Conservation (phyloP, 2,888 invertebrate species). For the Hemicrepidius hirtus region DNA sequence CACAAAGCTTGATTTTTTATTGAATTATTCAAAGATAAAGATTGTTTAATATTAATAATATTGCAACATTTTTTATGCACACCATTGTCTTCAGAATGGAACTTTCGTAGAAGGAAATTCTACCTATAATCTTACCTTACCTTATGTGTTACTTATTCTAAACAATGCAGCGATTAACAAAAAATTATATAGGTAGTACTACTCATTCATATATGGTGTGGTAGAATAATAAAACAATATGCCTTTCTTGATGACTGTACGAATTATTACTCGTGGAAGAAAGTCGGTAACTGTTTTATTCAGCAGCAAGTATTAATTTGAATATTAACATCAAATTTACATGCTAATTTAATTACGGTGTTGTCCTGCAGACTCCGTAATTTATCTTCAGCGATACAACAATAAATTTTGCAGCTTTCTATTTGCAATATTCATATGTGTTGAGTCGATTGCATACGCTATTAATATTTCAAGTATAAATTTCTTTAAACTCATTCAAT, state of each 20-base stretch:
- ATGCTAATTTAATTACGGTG: conserved; percentile 27
- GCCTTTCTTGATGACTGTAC: conserved; percentile 7
- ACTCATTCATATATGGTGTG: neutral
- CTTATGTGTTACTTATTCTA: neutral
- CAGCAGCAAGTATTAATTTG: conserved; percentile 22
- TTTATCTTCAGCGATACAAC: conserved; percentile 31
- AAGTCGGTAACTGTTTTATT: conserved; percentile 23
- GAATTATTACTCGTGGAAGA: conserved; percentile 12
- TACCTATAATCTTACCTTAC: neutral
- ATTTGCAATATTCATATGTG: conserved; percentile 28
- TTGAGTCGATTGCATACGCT: neutral
- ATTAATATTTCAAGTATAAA: conserved; percentile 1
- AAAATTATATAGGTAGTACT: neutral
- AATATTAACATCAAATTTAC: conserved; percentile 33
- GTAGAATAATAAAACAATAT: conserved; percentile 11
- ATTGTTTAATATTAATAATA: no score
- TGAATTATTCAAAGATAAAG: no score
- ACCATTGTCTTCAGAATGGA: no score
- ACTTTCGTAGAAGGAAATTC: no score
- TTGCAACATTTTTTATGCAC: no score
- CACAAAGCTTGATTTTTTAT: no score
- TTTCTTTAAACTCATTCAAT: neutral
- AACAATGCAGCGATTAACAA: conserved; percentile 1
- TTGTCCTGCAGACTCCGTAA: conserved; percentile 16
- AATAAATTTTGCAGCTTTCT: conserved; percentile 25